These are phyloP conservation scores for Caenorhabditis sp. DNA, from an alignment of 2,888 invertebrate species.

Conservation along the genomic window DNA sequence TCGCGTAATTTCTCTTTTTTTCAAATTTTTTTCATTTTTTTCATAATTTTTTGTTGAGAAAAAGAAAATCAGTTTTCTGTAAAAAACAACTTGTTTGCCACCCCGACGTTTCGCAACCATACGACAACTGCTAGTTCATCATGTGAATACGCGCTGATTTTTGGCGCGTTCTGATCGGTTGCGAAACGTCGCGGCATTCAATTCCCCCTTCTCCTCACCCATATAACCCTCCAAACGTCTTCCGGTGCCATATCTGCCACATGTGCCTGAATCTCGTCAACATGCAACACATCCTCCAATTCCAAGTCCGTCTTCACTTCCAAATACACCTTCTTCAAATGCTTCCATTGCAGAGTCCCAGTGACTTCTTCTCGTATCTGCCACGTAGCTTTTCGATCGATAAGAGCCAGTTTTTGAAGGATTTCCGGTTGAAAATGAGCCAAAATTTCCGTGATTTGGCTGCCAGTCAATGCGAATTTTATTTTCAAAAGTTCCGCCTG, in stretches of 20 bases:
- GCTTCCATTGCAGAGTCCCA: constrained; percentile 14
- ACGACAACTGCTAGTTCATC: too few species aligned
- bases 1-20: too few species aligned
- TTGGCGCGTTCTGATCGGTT: too few species aligned
- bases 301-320: constrained; percentile 5
- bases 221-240: constrained; percentile 36
- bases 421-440: constrained; percentile 6
- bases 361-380: background rate
- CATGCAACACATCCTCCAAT: constrained; percentile 5
- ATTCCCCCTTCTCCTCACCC: constrained; percentile 3
- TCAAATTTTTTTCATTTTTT: too few species aligned
- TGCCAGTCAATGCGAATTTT: too few species aligned
- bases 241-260: constrained; percentile 10
- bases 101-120: too few species aligned
- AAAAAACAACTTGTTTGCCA: too few species aligned
- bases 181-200: background rate
- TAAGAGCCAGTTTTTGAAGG: constrained; percentile 10
- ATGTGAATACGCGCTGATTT: too few species aligned
- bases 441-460: background rate
- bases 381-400: constrained; percentile 28
- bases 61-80: too few species aligned
- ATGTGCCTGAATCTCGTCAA: constrained; percentile 27
- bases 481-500: background rate
- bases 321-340: constrained; percentile 2
- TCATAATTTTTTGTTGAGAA: too few species aligned